Evolutionary conservation across 2,113 vertebrate genomes (phyloP).

Genomic region (Megaleporinus macrocephalus): DNA sequence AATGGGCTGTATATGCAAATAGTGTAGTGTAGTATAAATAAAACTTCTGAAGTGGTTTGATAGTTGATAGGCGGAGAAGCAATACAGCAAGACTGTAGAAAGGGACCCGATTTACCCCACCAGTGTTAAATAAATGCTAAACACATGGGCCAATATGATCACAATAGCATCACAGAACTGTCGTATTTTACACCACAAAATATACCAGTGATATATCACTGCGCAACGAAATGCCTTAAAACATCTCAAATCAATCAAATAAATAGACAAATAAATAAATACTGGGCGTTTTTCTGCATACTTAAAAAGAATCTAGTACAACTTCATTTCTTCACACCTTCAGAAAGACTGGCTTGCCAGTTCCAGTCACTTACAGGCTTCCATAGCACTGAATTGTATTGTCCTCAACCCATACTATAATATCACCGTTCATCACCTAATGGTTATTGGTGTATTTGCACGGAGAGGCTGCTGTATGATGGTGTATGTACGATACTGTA

Average conservation of each 20-base stretch:
- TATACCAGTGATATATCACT: no score
- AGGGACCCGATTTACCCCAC: neutral
- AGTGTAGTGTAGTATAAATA: conserved; percentile 3
- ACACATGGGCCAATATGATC: neutral
- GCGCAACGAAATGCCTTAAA: neutral
- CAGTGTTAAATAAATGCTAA: neutral
- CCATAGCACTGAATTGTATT: neutral
- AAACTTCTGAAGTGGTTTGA: conserved; percentile 14
- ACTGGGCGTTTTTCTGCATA: conserved; percentile 16
- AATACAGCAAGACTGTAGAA: conserved; percentile 2
- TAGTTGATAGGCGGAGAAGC: neutral
- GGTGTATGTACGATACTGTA: neutral
- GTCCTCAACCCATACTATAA: neutral
- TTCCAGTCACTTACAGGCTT: conserved; percentile 14
- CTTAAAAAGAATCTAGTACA: conserved; percentile 18
- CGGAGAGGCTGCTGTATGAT: neutral
- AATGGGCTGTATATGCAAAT: neutral
- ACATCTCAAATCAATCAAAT: neutral
- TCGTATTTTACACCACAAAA: conserved; percentile 1
- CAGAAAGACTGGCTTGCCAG: conserved; percentile 11
- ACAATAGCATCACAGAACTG: conserved; percentile 15
- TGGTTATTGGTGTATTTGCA: neutral
- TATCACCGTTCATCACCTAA: conserved; percentile 16
- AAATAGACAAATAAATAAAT: conserved; percentile 27
- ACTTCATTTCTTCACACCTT: neutral